phyloP scores from a whole-genome alignment of 2,888 invertebrate genomes.

The Ecdyonurus torrentis region DNA sequence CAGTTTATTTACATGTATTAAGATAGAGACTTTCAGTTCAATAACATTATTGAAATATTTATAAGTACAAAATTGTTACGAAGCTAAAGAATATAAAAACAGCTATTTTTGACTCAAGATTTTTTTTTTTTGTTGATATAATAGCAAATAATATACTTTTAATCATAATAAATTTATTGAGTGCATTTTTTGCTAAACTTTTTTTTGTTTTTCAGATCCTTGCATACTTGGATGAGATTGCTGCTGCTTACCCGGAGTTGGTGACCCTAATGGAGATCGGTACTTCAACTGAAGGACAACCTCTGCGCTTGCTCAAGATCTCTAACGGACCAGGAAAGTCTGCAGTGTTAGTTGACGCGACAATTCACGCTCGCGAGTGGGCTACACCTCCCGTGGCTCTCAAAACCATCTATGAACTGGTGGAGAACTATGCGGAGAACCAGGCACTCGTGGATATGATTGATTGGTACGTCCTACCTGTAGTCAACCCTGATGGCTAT shows the following conservation, averaged over 20 bases:
- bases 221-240: background rate
- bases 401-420: background rate
- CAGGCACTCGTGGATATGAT: constrained; percentile 1
- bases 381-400: background rate
- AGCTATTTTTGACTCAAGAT: too few species aligned
- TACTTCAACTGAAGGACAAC: constrained; percentile 16
- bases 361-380: constrained; percentile 3
- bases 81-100: too few species aligned
- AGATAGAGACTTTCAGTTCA: too few species aligned
- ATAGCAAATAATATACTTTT: too few species aligned
- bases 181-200: too few species aligned
- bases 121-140: background rate
- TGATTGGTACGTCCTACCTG: background rate
- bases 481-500: background rate
- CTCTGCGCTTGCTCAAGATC: constrained; percentile 18
- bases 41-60: too few species aligned
- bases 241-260: background rate
- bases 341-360: constrained; percentile 26
- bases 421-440: background rate
- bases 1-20: too few species aligned
- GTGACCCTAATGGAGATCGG: constrained; percentile 16
- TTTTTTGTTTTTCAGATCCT: background rate
- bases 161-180: too few species aligned
- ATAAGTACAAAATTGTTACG: too few species aligned
- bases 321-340: constrained; percentile 19